Evolutionary conservation across 2,113 vertebrate species (phyloP), one percentile per base, ranked within the genome.

Genomic region (Rhea americana): DNA sequence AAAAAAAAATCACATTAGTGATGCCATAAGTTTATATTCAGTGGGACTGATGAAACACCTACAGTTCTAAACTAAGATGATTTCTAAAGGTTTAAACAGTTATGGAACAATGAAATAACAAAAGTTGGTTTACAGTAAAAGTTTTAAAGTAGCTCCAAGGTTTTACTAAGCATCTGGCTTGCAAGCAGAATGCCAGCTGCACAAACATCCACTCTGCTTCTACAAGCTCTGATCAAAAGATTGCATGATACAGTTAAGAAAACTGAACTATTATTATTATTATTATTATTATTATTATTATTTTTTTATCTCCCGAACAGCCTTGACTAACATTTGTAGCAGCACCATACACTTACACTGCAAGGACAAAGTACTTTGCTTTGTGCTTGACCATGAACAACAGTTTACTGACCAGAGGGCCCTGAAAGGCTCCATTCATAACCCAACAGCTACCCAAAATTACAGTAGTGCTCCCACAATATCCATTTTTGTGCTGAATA

Each of bases 221-320:
- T 74, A 16, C 47, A 59, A 85, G 48, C 50, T 67, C 55, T 35
- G 13, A 56, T 87, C 35, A 82, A 66, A 71, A 86, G 51, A 70
- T 67, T 41, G 14, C 39, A 51, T 14, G 15, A 32, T 48, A 90
- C 43, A n/a, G 35, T 50, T 48, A 53, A 93, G 63, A 91, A 56
- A 95, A 94, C 66, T 11, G 9, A 65, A 68, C 47, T 90, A n/a
- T n/a, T n/a, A n/a, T n/a, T n/a, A n/a, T n/a, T n/a, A n/a, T n/a
- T n/a, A n/a, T n/a, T n/a, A n/a, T n/a, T n/a, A n/a, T n/a, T n/a
- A n/a, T n/a, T n/a, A n/a, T n/a, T n/a, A n/a, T n/a, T n/a, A n/a
- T n/a, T n/a, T n/a, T 84, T 25, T 91, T 94, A 81, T 89, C 77
- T 91, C 77, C 70, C 47, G 24, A 95, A 80, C 84, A 88, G 79